Evolutionary conservation across 2,797 vertebrate species (phyloP).

Genomic region (Anguilla marmorata): DNA sequence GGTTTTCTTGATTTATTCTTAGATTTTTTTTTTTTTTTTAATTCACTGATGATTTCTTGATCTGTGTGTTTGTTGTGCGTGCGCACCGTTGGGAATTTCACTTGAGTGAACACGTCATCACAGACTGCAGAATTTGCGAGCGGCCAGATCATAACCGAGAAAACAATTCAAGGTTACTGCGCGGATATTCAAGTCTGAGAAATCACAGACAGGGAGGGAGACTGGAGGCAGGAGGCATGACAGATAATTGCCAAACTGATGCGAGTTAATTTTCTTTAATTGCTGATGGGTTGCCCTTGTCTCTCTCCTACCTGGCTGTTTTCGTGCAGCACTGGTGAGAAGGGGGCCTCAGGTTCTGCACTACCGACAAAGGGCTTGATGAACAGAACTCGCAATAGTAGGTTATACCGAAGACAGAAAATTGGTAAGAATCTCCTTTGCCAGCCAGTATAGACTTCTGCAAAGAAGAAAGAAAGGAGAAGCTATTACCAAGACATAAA

Average conservation of each 20-base stretch:
- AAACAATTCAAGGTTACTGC: background rate
- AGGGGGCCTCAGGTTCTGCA: background rate
- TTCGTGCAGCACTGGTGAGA: background rate
- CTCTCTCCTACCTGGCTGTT: background rate
- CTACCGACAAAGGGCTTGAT: background rate
- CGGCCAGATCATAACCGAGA: background rate
- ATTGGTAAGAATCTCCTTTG: background rate
- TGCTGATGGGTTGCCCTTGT: background rate
- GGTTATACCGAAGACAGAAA: background rate
- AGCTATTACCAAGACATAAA: background rate
- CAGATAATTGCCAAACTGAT: background rate
- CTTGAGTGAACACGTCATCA: background rate
- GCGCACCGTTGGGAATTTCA: background rate
- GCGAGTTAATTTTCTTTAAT: constrained; percentile 7
- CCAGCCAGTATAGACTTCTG: background rate
- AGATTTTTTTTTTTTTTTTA: background rate
- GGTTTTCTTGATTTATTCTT: background rate
- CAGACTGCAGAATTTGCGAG: background rate
- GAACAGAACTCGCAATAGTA: background rate
- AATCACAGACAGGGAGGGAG: background rate
- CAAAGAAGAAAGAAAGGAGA: background rate
- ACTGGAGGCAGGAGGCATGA: background rate
- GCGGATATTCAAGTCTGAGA: background rate
- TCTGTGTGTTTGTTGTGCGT: background rate
- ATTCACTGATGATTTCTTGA: background rate